phyloP scores from a whole-genome alignment of 2,797 vertebrate species.

The Hippocampus kuda region DNA sequence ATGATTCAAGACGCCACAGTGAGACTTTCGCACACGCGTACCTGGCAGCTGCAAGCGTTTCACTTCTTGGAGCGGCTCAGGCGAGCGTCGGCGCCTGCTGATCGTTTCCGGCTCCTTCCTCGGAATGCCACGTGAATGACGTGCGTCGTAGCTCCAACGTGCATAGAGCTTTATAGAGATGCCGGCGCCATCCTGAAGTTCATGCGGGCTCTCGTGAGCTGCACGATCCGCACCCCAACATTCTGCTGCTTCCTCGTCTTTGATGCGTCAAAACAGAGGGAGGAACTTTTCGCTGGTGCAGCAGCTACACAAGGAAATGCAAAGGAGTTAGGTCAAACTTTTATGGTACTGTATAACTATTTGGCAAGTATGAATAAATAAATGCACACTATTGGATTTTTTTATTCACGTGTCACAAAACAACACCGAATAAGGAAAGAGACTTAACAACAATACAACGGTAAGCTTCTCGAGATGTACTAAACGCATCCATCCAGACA shows the following conservation, averaged over 20 bases:
- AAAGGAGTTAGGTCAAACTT: neutral
- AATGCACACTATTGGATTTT: neutral
- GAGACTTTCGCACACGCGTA: neutral
- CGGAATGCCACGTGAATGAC: neutral
- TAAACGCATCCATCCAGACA: too few relatives aligned
- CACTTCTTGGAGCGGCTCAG: neutral
- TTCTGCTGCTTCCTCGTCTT: slow-evolving; percentile 31
- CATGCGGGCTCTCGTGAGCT: neutral
- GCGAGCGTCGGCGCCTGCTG: neutral
- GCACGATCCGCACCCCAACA: slow-evolving; percentile 8
- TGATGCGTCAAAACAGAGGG: slow-evolving; percentile 50
- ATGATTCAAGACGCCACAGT: neutral
- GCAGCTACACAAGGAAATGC: neutral
- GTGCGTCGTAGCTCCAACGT: neutral
- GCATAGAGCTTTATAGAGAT: neutral
- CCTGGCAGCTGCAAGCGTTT: neutral
- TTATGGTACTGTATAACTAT: too few relatives aligned
- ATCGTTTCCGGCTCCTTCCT: neutral
- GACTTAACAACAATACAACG: too few relatives aligned
- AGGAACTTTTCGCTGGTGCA: slow-evolving; percentile 4
- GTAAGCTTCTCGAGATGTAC: too few relatives aligned
- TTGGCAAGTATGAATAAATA: neutral
- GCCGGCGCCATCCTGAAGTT: slow-evolving; percentile 9
- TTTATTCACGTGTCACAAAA: too few relatives aligned
- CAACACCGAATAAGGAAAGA: too few relatives aligned